Evolutionary conservation across 2,113 vertebrate species (phyloP), one percentile per base, ranked within the genome.

Genomic region (Seriola quinqueradiata): DNA sequence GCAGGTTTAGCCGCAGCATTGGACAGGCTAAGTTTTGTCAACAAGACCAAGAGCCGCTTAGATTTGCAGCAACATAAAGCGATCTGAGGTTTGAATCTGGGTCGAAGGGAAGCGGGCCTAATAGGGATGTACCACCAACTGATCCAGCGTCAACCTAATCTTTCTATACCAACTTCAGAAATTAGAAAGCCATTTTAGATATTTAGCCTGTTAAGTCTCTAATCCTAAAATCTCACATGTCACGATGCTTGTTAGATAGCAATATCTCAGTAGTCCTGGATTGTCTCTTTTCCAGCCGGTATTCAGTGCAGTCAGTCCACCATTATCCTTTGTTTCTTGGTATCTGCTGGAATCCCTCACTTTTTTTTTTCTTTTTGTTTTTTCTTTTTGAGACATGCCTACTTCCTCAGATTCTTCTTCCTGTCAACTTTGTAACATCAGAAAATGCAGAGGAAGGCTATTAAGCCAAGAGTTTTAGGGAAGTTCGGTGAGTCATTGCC

Each of bases 131-230:
- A 75, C 75, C 55, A 44, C 52, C 46, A 64, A 64, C 70, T 85
- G 79, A 91, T 92, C 76, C 79, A 50, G 76, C 61, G 79, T 79
- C 80, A 74, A 77, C 70, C 58, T 83, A 88, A 92, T 87, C 81
- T 50, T 66, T 85, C 68, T 59, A 71, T 75, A 67, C 70, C 64
- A 81, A 84, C 82, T 66, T 88, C 66, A 83, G 58, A 5, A 89
- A 89, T 85, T 89, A 86, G 85, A 79, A 86, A 86, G 86, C 87
- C 82, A 89, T 86, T 93, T 89, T 76, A 77, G 82, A 89, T 84
- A 83, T 90, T 87, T 82, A 88, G 78, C 81, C 75, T 52, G 63
- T 89, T 88, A 73, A 89, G 28, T 88, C 80, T 81, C 42, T 91
- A 89, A 93, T 90, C 88, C 85, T 40, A 76, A 88, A 89, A 90